Base-by-base conservation (phyloP, 2,113 vertebrate genomes). In the Xyliphius kryptos region DNA sequence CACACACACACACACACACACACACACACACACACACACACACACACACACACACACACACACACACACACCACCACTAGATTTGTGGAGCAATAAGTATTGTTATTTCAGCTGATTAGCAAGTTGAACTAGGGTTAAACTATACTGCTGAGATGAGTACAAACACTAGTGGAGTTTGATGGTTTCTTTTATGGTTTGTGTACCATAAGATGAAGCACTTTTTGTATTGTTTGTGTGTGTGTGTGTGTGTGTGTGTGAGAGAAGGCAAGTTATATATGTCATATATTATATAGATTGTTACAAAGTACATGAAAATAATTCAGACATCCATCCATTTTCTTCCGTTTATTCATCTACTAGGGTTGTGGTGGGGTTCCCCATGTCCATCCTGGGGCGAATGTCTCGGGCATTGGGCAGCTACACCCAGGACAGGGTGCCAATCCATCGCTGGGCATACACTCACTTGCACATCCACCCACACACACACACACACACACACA, bases 51-150 rank as follows among this genome's bases (percentile, higher is more conserved):
- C 60, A 62, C 52, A 38, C 78, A 81, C 65, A 66, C 58, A 41
- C 41, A 61, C 66, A 49, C 53, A 43, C 54, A 52, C 62, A 32
- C 40, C 17, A 10, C 1, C 48, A 20, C 16, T 62, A 16, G 61
- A 74, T 67, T 66, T 47, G 9, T 32, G 12, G 14, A 32, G 81
- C 77, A 79, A 36, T 79, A 55, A 40, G 43, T 6, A 5, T 58
- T 80, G 76, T 77, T 82, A 70, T 78, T 78, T 76, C 76, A 80
- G 70, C 76, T 74, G 71, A 78, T 83, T 75, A 63, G 71, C 78
- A 69, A 79, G 19, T 46, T 51, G 26, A 22, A 14, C 46, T 20
- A 32, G 12, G 46, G 15, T 61, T 61, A 38, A 49, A 50, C 26
- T 8, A 6, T 49, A 16, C 59, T 36, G 43, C 16, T 21, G 52